A percentile compares a stretch with the other conserved stretches of the same genome.
Evolutionary conservation across 2,113 vertebrate genomes (phyloP).

Genomic region (Vulpes vulpes): DNA sequence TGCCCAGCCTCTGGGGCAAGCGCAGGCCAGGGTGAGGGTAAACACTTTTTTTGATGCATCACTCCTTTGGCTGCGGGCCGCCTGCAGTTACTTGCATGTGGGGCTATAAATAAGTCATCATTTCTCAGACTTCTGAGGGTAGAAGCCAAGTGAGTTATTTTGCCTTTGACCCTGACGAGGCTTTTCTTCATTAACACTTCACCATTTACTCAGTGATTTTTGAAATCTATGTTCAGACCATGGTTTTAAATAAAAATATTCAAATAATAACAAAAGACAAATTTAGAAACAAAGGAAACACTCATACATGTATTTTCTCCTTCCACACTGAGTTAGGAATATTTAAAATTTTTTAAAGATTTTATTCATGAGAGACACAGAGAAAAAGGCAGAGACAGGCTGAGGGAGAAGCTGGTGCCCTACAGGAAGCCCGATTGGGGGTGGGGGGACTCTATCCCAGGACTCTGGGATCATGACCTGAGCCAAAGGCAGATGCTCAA

Average conservation of each 20-base stretch:
- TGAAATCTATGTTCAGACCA: background rate
- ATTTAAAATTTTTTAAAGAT: too few species aligned
- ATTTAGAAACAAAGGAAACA: background rate
- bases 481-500: too few species aligned
- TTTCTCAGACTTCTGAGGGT: conserved; percentile 52
- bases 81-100: conserved; percentile 59
- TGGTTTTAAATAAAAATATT: background rate
- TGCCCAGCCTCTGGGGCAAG: too few species aligned
- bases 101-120: conserved; percentile 81
- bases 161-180: conserved; percentile 43
- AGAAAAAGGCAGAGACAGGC: too few species aligned
- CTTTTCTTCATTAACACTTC: conserved; percentile 51
- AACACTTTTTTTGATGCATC: conserved; percentile 7
- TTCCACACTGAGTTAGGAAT: background rate
- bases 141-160: background rate
- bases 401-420: too few species aligned
- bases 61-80: conserved; percentile 66
- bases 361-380: too few species aligned
- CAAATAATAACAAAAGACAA: background rate
- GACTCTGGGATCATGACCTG: too few species aligned
- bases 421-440: too few species aligned
- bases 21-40: background rate
- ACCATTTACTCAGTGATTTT: background rate
- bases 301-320: background rate
- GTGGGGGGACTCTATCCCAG: too few species aligned